These are phyloP conservation scores for Furcifer pardalis DNA, from an alignment of 2,797 vertebrate genomes.

Conservation along the genomic window DNA sequence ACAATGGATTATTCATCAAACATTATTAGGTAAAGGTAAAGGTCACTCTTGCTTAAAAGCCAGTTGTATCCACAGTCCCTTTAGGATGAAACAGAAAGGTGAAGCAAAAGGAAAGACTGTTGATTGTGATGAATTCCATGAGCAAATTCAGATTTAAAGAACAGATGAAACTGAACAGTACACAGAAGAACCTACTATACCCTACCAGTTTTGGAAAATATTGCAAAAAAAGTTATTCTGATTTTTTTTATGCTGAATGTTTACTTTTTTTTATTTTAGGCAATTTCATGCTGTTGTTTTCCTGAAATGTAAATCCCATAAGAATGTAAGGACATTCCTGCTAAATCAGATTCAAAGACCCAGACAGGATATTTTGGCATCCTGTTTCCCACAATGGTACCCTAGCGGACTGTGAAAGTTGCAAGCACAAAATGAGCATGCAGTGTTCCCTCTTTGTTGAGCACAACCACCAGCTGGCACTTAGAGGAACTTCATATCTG, in stretches of 20 bases:
- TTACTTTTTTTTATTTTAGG: not conserved
- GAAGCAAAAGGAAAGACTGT: constrained; percentile 26
- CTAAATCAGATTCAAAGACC: not conserved
- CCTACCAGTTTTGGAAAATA: constrained; percentile 3
- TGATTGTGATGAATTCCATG: constrained; percentile 25
- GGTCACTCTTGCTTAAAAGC: too few species aligned
- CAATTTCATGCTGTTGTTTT: not conserved
- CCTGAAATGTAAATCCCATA: not conserved
- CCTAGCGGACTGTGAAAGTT: too few species aligned
- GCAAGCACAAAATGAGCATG: too few species aligned
- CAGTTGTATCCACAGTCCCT: too few species aligned
- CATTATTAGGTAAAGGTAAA: too few species aligned
- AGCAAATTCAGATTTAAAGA: constrained; percentile 38
- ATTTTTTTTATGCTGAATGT: constrained; percentile 5
- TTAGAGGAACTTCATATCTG: not conserved
- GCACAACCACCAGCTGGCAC: not conserved
- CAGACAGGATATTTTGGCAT: not conserved
- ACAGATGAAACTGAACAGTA: constrained; percentile 33
- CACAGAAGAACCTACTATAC: not conserved
- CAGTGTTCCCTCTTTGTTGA: too few species aligned
- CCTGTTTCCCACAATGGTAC: not conserved
- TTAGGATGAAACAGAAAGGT: not conserved
- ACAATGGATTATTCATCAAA: not conserved
- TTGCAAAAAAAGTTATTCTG: constrained; percentile 2
- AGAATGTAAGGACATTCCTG: not conserved